Conservation (phyloP, 92 coral and sea anemone genomes). For the Parazoanthus darwini region DNA sequence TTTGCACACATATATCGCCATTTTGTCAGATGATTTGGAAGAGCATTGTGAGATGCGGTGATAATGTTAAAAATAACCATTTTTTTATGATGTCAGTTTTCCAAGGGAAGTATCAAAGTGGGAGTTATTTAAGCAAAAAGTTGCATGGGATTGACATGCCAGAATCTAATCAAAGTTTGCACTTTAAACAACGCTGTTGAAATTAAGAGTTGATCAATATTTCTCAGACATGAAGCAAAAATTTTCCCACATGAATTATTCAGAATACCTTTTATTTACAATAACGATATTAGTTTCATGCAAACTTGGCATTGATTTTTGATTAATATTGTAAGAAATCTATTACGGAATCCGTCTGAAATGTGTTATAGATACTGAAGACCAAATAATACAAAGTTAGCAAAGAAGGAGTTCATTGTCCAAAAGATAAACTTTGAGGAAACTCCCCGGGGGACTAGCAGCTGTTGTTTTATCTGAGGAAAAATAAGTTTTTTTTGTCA, state of each 20-base stretch:
- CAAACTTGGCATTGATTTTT: not conserved
- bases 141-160: not conserved
- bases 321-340: not conserved
- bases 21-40: not conserved
- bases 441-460: not conserved
- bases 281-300: constrained; percentile 20
- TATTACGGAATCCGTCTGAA: not conserved
- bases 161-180: not conserved
- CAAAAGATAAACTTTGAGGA: not conserved
- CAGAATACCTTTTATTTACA: constrained; percentile 20
- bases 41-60: not conserved
- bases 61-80: too few species aligned
- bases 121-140: not conserved
- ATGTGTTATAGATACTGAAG: not conserved
- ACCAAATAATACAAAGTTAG: not conserved
- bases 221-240: not conserved
- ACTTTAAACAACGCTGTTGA: not conserved
- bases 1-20: not conserved
- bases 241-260: constrained; percentile 45
- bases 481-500: too few species aligned
- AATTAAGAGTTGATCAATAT: not conserved
- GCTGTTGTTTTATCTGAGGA: not conserved
- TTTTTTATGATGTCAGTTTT: not conserved
- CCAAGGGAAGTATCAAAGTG: not conserved
- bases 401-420: not conserved